Evolutionary conservation across 2,888 invertebrate genomes (phyloP).

Genomic region (Lapara coniferarum): DNA sequence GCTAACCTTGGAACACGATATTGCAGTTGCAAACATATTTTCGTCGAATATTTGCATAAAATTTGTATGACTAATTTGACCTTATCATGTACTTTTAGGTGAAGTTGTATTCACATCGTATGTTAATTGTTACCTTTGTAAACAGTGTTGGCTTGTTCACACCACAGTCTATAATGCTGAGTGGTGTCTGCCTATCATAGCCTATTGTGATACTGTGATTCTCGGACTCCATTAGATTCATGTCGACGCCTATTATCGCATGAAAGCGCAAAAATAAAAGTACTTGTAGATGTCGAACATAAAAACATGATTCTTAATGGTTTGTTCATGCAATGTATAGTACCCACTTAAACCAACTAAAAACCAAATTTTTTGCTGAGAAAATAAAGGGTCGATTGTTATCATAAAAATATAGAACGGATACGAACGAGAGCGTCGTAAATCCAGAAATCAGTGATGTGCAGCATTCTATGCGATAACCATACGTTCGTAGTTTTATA

Average conservation of each 20-base stretch:
- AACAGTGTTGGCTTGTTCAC: too few species aligned
- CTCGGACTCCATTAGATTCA: too few species aligned
- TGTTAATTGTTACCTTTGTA: too few species aligned
- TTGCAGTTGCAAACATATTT: background rate
- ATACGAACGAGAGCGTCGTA: background rate
- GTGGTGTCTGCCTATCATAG: too few species aligned
- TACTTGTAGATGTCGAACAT: too few species aligned
- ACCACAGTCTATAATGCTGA: too few species aligned
- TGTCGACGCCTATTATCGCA: too few species aligned
- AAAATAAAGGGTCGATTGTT: background rate
- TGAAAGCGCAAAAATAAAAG: too few species aligned
- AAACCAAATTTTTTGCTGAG: background rate
- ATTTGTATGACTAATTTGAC: background rate
- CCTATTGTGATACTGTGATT: too few species aligned
- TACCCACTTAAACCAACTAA: background rate
- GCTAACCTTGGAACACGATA: background rate
- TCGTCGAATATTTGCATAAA: background rate
- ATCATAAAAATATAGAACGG: conserved; percentile 9
- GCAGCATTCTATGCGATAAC: background rate
- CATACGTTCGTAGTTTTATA: background rate
- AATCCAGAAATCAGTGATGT: conserved; percentile 13
- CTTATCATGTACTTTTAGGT: background rate
- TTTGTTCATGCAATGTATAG: too few species aligned
- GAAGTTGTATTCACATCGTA: background rate
- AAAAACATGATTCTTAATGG: too few species aligned